These are phyloP conservation scores for Sinotaia quadrata DNA, from an alignment of 2,888 invertebrate genomes.

Conservation along the genomic window DNA sequence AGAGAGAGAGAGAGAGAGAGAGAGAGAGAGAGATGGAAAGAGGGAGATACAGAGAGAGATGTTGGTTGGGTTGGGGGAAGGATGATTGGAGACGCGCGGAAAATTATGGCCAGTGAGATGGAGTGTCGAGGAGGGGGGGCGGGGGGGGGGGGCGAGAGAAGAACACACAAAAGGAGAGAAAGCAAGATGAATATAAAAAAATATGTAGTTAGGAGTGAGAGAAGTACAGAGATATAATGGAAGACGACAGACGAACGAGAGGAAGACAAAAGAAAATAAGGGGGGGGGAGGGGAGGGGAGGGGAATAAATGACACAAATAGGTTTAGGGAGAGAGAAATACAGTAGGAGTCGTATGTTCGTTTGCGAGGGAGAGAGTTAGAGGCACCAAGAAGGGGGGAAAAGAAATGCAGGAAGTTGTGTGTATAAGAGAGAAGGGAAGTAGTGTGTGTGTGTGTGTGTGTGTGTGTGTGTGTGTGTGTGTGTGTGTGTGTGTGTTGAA, in stretches of 20 bases:
- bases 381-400: no score
- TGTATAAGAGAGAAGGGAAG: not conserved
- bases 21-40: no score
- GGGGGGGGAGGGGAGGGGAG: not conserved
- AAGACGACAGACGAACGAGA: not conserved
- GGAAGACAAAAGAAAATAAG: not conserved
- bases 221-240: not conserved
- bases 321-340: not conserved
- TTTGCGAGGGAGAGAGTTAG: not conserved
- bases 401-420: no score
- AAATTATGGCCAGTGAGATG: no score
- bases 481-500: not conserved
- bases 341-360: not conserved
- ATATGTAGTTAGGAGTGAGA: slow-evolving; percentile 7
- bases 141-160: slow-evolving; percentile 6
- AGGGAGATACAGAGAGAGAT: no score
- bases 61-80: not conserved
- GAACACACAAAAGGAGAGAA: not conserved
- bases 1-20: slow-evolving; percentile 2
- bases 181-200: no score
- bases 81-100: not conserved
- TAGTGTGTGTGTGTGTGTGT: not conserved
- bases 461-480: slow-evolving; percentile 1
- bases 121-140: not conserved
- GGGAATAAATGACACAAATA: not conserved